phyloP scores from a whole-genome alignment of 2,888 invertebrate genomes.

The Bugula neritina region DNA sequence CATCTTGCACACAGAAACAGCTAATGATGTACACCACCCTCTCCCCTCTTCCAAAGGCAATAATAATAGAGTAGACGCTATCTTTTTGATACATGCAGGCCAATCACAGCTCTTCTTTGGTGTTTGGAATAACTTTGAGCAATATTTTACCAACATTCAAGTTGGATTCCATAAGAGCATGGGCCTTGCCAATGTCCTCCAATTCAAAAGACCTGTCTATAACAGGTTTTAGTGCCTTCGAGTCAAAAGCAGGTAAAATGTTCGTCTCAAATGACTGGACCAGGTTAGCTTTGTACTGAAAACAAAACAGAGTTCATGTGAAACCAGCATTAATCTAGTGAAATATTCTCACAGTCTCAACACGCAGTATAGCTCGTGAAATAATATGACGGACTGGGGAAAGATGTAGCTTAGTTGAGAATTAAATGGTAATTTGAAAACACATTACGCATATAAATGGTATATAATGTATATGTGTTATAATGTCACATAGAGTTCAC shows the following conservation, averaged over 20 bases:
- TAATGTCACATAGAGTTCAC: too few species aligned
- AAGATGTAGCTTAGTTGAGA: too few species aligned
- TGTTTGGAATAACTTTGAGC: slow-evolving; percentile 35
- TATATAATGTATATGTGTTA: too few species aligned
- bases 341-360: not conserved
- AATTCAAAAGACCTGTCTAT: slow-evolving; percentile 43
- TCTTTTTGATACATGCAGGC: too few species aligned
- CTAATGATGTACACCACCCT: too few species aligned
- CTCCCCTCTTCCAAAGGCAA: too few species aligned
- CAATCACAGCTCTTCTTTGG: slow-evolving; percentile 33
- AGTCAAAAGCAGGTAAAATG: slow-evolving; percentile 39
- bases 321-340: not conserved
- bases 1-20: too few species aligned
- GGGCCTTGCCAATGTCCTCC: slow-evolving; percentile 43
- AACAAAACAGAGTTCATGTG: slow-evolving; percentile 17
- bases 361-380: too few species aligned
- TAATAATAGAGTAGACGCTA: too few species aligned
- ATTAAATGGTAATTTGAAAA: too few species aligned
- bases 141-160: slow-evolving; percentile 50
- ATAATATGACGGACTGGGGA: too few species aligned
- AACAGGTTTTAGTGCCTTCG: slow-evolving; percentile 41
- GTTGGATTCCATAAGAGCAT: slow-evolving; percentile 47
- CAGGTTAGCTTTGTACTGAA: slow-evolving; percentile 49
- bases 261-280: slow-evolving; percentile 39
- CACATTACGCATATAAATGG: too few species aligned